A percentile compares a stretch with the other conserved stretches of the same genome.
Conservation (phyloP, 2,797 vertebrate species). For the Poecilia gillii region DNA sequence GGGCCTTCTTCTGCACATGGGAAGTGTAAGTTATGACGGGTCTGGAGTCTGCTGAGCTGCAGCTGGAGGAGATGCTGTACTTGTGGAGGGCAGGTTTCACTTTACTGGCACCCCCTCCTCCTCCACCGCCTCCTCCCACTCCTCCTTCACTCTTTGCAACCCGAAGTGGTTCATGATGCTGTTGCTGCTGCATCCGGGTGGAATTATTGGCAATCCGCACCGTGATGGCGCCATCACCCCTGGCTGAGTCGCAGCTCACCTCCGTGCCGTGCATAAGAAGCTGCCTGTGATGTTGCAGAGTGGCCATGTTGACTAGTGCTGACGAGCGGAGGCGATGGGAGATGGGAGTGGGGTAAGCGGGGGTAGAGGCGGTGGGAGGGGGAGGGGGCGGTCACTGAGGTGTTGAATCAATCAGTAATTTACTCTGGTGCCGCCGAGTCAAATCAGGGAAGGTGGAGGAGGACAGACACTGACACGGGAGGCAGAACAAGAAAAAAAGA, state of each 20-base stretch:
- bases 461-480: constrained; percentile 19
- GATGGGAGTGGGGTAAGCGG: constrained; percentile 1
- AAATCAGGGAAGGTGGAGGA: constrained; percentile 50
- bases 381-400: constrained; percentile 1
- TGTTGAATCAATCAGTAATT: constrained; percentile 49
- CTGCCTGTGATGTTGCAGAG: constrained; percentile 89
- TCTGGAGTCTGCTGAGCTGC: constrained; percentile 91
- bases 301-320: constrained; percentile 86
- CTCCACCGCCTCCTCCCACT: neutral
- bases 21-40: constrained; percentile 68
- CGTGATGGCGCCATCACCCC: constrained; percentile 84
- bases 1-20: constrained; percentile 80
- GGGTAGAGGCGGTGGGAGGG: neutral
- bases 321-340: constrained; percentile 33
- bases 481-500: constrained; percentile 13
- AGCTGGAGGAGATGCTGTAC: constrained; percentile 95
- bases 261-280: constrained; percentile 88
- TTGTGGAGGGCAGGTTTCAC: constrained; percentile 87
- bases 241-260: constrained; percentile 91
- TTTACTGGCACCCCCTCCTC: constrained; percentile 55
- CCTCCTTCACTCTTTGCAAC: constrained; percentile 58
- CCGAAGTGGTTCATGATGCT: constrained; percentile 53
- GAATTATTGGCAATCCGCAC: constrained; percentile 85
- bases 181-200: constrained; percentile 70
- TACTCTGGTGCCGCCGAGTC: constrained; percentile 47